Conservation (phyloP, 1,140 invertebrate species). For the Drosophila ananassae region DNA sequence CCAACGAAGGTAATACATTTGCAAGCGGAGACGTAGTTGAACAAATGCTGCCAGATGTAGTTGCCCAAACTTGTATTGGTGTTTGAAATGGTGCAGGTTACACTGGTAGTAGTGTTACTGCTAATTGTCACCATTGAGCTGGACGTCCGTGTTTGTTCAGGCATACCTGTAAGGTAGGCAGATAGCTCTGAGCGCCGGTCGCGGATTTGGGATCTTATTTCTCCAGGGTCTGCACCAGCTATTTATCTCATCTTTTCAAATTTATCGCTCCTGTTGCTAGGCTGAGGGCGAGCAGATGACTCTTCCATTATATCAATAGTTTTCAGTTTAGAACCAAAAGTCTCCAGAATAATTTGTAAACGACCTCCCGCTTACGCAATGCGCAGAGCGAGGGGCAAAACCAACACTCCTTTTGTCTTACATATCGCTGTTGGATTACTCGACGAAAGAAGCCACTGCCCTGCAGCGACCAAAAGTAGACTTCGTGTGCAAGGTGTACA, state of each 20-base stretch:
- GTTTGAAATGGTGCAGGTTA: background rate
- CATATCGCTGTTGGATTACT: slow-evolving; percentile 2
- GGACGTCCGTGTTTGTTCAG: background rate
- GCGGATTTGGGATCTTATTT: background rate
- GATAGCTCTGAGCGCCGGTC: background rate
- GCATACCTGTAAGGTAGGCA: background rate
- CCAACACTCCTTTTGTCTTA: background rate
- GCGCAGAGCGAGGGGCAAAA: background rate
- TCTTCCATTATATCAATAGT: slow-evolving; percentile 5
- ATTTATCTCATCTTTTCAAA: background rate
- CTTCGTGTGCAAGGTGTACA: slow-evolving; percentile 3
- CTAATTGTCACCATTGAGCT: background rate
- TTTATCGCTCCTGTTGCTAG: background rate
- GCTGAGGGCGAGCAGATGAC: slow-evolving; percentile 3
- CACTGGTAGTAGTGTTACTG: background rate
- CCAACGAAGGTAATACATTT: background rate
- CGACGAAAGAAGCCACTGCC: background rate
- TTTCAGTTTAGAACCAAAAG: background rate
- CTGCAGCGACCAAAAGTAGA: background rate
- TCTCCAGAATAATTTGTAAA: background rate
- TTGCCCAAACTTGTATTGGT: background rate
- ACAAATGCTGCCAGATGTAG: background rate
- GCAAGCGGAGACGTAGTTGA: background rate
- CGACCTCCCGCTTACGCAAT: slow-evolving; percentile 9
- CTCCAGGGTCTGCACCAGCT: slow-evolving; percentile 1